Base-by-base conservation (phyloP, 1,140 invertebrate species). In the Centruroides sculpturatus region DNA sequence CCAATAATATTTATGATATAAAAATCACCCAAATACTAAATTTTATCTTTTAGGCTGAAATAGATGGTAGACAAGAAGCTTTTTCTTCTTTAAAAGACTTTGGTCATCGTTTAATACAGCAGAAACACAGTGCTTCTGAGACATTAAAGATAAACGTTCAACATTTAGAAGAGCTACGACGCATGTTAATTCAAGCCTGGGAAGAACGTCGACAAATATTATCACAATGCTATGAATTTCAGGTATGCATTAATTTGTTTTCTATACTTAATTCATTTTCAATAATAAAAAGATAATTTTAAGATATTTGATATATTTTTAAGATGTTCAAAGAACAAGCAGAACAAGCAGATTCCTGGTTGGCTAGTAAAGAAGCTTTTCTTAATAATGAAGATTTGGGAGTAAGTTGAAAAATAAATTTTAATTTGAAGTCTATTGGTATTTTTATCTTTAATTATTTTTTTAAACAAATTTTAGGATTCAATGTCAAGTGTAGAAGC, bases 351-450 rank as follows among this genome's bases (percentile, higher is more conserved):
- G 89, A 95, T 64, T 83, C 82, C 68, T 93, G 91, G 88, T 74
- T 95, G 6, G 83, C 88, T 1, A 83, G 83, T 35, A 94, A 95
- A 74, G 91, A 95, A 75, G 90, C 91, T 0, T 91, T 94, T 74
- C 80, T 95, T 1, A 92, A 92, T 71, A 92, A 94, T 69, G 88
- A 93, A 63, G 91, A 94, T 74, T 77, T 93, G 47, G 92, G 92
- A 1, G 89, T 78, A 64, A 68, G 70, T 69, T 58, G 5, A 13
- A 5, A 10, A 35, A n/a, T n/a, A 41, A 23, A 12, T 41, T n/a
- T 11, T 46, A 23, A 49, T 34, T 23, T 23, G 23, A 23, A 23
- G 23, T 23, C 23, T 23, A 23, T 23, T 23, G 23, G 23, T 23
- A 23, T 23, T 23, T 23, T 23, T 23, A 23, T 23, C 23, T 23